Evolutionary conservation across 2,113 vertebrate species (phyloP).

Genomic region (Salvelinus fontinalis): DNA sequence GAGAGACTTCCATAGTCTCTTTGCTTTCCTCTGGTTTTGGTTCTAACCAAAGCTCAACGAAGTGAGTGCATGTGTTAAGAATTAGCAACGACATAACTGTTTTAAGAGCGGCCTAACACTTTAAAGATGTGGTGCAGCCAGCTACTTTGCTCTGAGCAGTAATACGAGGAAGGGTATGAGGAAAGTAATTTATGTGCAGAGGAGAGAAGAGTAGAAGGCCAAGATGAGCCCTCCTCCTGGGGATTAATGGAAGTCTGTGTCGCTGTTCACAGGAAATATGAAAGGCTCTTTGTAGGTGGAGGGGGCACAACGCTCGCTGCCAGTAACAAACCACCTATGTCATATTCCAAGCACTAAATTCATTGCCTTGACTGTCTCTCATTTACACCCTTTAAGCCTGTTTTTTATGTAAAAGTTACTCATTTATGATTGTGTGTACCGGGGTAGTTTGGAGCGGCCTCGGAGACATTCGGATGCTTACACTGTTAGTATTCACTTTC

Average conservation of each 20-base stretch:
- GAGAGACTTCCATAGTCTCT: no score
- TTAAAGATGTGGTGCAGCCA: conserved; percentile 65
- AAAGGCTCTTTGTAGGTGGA: conserved; percentile 75
- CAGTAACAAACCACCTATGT: conserved; percentile 71
- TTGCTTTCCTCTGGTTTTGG: conserved; percentile 21
- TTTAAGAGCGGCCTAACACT: conserved; percentile 64
- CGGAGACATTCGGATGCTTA: conserved; percentile 39
- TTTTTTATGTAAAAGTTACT: conserved; percentile 69
- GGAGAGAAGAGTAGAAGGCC: conserved; percentile 55
- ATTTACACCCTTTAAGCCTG: conserved; percentile 51
- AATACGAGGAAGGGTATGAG: conserved; percentile 61
- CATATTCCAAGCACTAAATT: conserved; percentile 72
- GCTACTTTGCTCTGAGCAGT: conserved; percentile 45
- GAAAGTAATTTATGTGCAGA: conserved; percentile 69
- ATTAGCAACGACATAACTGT: conserved; percentile 64
- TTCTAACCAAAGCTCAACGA: conserved; percentile 67
- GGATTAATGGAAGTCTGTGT: conserved; percentile 74
- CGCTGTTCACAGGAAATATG: conserved; percentile 75
- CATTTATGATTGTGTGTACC: conserved; percentile 63
- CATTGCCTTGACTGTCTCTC: conserved; percentile 66
- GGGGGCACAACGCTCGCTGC: conserved; percentile 56
- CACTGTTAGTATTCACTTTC: conserved; percentile 68
- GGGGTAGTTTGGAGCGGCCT: conserved; percentile 4
- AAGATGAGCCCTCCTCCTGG: conserved; percentile 65
- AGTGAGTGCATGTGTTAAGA: conserved; percentile 71